Percentiles rank a stretch among this genome's conserved stretches.
These are phyloP conservation scores for Mycteria americana DNA, from an alignment of 2,797 vertebrate species.

Conservation along the genomic window DNA sequence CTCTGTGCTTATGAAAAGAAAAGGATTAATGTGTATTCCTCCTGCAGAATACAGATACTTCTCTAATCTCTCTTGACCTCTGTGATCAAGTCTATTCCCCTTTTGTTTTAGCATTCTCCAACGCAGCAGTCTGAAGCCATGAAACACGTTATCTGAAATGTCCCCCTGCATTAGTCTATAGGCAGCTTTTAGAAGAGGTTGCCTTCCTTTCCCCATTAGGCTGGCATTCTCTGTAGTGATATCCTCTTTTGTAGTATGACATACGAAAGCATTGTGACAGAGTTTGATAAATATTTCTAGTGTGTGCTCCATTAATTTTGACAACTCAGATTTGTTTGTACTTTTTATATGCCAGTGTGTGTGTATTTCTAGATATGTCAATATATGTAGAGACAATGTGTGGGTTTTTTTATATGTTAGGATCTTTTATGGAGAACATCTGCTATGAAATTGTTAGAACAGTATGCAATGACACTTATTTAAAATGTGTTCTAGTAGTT, in stretches of 20 bases:
- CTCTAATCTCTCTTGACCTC: neutral
- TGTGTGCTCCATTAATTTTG: neutral
- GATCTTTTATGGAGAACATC: conserved; percentile 35
- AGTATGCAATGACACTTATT: neutral
- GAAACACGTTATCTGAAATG: neutral
- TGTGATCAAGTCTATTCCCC: neutral
- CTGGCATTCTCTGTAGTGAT: neutral
- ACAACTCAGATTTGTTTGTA: conserved; percentile 36
- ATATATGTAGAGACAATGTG: conserved; percentile 25
- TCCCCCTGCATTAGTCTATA: neutral
- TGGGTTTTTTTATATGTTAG: neutral
- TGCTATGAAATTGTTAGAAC: conserved; percentile 12
- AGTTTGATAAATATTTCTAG: conserved; percentile 20
- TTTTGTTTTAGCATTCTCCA: neutral
- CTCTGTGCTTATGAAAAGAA: neutral
- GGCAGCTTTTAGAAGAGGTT: neutral
- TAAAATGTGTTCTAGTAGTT: neutral
- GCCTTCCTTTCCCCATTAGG: neutral
- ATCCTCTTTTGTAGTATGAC: neutral
- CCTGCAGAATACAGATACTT: neutral
- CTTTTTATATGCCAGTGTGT: neutral
- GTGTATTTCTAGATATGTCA: conserved; percentile 30
- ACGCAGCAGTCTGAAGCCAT: neutral
- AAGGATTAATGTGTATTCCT: neutral
- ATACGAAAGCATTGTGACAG: neutral